phyloP scores from a whole-genome alignment of 2,888 invertebrate genomes.

The Hartigia nigra region DNA sequence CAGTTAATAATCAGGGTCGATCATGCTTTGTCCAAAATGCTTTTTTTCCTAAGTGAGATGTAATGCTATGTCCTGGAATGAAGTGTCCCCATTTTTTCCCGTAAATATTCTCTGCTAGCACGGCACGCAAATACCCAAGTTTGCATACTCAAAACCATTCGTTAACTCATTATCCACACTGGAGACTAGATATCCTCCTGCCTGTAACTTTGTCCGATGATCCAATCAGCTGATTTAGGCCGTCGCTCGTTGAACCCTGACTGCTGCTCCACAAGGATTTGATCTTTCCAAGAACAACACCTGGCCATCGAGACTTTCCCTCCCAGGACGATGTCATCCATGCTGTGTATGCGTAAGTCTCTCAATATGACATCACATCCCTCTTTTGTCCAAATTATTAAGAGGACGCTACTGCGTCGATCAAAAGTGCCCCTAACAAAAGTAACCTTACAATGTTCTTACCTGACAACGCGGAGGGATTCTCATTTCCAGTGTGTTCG shows the following conservation, averaged over 20 bases:
- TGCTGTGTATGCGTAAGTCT: constrained; percentile 48
- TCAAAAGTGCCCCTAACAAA: not conserved
- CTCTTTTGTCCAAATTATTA: not conserved
- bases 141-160: constrained; percentile 20
- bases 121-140: not conserved
- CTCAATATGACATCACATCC: not conserved
- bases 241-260: constrained; percentile 77
- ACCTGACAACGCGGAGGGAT: constrained; percentile 80
- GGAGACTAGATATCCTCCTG: constrained; percentile 60
- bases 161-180: constrained; percentile 22
- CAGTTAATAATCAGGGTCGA: not conserved
- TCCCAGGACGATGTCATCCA: constrained; percentile 67
- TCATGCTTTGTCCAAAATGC: not conserved
- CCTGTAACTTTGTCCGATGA: constrained; percentile 69
- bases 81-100: not conserved
- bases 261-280: constrained; percentile 88
- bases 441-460: constrained; percentile 49
- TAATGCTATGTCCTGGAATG: not conserved
- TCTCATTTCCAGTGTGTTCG: constrained; percentile 68
- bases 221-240: constrained; percentile 79
- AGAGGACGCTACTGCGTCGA: not conserved
- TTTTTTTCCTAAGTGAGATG: not conserved
- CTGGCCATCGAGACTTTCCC: constrained; percentile 75
- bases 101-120: not conserved
- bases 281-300: constrained; percentile 87